Evolutionary conservation across 2,797 vertebrate genomes (phyloP).

Genomic region (Trachops cirrhosus): DNA sequence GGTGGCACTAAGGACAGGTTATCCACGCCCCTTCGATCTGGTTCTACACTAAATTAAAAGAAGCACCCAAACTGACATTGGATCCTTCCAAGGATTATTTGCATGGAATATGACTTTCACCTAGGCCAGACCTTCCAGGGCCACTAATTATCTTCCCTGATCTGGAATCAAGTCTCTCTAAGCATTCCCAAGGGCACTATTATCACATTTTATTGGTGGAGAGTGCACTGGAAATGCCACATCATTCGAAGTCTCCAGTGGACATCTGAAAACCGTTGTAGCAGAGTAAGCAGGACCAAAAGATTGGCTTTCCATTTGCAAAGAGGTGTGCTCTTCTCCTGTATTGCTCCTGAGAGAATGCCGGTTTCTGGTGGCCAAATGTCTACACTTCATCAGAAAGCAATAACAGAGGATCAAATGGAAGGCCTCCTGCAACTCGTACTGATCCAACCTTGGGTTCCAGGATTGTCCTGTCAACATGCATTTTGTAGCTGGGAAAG

Average conservation of each 20-base stretch:
- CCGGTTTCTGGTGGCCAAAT: conserved; percentile 49
- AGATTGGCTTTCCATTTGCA: not conserved
- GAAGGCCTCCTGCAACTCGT: conserved; percentile 50
- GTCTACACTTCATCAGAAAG: conserved; percentile 72
- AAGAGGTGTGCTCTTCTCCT: not conserved
- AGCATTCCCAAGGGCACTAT: not conserved
- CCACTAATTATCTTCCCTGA: conserved; percentile 16
- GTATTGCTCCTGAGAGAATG: not conserved
- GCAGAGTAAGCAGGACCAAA: not conserved
- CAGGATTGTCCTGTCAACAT: conserved; percentile 54
- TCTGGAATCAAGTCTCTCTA: conserved; percentile 23
- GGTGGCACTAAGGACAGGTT: not conserved
- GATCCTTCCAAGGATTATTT: not conserved
- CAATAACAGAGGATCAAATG: conserved; percentile 59
- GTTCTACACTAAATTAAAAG: not conserved
- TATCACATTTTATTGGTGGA: conserved; percentile 28
- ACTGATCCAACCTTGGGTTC: conserved; percentile 62
- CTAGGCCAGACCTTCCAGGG: not conserved
- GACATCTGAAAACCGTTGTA: not conserved
- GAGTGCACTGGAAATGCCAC: not conserved
- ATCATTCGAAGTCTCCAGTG: not conserved
- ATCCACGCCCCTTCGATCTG: not conserved
- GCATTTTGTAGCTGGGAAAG: conserved; percentile 16
- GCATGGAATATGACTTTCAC: not conserved
- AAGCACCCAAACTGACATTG: not conserved